These are phyloP conservation scores for Malachius bipustulatus DNA, from an alignment of 2,888 invertebrate genomes.

Conservation along the genomic window DNA sequence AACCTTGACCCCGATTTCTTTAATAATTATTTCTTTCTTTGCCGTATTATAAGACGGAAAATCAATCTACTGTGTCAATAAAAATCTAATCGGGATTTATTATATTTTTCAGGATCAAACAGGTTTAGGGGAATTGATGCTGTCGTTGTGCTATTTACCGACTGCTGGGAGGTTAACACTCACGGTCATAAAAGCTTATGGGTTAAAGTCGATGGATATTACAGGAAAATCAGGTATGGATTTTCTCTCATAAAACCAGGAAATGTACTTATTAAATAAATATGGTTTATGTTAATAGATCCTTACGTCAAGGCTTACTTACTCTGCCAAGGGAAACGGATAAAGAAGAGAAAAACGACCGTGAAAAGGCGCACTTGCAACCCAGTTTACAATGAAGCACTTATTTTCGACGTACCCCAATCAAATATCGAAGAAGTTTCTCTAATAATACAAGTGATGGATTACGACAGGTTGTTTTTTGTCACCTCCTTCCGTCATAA, in stretches of 20 bases:
- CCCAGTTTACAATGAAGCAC: slow-evolving; percentile 87
- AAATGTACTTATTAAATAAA: too few relatives aligned
- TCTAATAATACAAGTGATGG: slow-evolving; percentile 73
- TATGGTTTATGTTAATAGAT: slow-evolving; percentile 45
- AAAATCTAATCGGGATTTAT: too few relatives aligned
- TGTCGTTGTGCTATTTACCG: slow-evolving; percentile 82
- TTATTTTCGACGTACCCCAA: slow-evolving; percentile 82
- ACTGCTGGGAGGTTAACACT: slow-evolving; percentile 84
- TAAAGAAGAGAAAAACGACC: slow-evolving; percentile 88
- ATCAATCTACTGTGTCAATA: too few relatives aligned
- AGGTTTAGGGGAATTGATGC: slow-evolving; percentile 82
- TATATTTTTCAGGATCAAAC: slow-evolving; percentile 57
- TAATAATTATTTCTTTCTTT: too few relatives aligned
- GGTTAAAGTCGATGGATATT: slow-evolving; percentile 87
- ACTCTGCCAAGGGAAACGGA: slow-evolving; percentile 74
- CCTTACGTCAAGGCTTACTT: slow-evolving; percentile 90
- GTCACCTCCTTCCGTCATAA: slow-evolving; percentile 4
- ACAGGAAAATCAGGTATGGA: slow-evolving; percentile 76
- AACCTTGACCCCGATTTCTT: too few relatives aligned
- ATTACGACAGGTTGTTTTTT: slow-evolving; percentile 85
- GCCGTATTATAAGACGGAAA: too few relatives aligned
- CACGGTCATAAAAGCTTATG: slow-evolving; percentile 83
- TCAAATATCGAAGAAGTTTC: slow-evolving; percentile 73
- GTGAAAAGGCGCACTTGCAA: slow-evolving; percentile 77
- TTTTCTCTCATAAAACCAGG: too few relatives aligned